A percentile compares a stretch with the other conserved stretches of the same genome.
Evolutionary conservation across 2,797 vertebrate genomes (phyloP).

Genomic region (Urophycis tenuis): DNA sequence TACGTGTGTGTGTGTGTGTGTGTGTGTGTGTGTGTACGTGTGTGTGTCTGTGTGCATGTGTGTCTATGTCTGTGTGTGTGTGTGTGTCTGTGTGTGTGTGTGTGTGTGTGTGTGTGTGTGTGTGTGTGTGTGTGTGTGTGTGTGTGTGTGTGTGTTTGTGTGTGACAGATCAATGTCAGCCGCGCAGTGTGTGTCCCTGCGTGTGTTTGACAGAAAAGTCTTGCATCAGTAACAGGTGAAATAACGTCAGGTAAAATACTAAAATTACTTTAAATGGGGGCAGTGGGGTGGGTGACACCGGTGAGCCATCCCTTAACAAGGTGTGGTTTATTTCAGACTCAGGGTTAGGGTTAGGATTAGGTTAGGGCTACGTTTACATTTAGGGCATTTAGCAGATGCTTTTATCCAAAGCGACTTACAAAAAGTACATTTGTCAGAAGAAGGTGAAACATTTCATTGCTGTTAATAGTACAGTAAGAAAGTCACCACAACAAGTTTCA

Average conservation of each 20-base stretch:
- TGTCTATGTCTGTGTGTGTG: constrained; percentile 15
- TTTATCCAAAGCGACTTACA: too few relatives aligned
- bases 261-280: background rate
- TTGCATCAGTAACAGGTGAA: background rate
- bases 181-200: background rate
- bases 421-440: too few relatives aligned
- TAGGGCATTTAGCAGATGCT: too few relatives aligned
- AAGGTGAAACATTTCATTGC: too few relatives aligned
- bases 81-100: constrained; percentile 2
- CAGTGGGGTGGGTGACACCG: too few relatives aligned
- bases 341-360: too few relatives aligned
- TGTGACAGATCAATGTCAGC: background rate
- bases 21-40: background rate
- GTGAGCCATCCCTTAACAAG: background rate
- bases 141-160: too few relatives aligned
- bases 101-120: background rate
- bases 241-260: background rate
- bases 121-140: too few relatives aligned
- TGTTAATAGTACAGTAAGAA: too few relatives aligned
- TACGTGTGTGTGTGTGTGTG: background rate
- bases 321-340: background rate
- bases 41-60: constrained; percentile 6
- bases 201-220: background rate
- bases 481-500: too few relatives aligned
- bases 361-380: too few relatives aligned